These are phyloP conservation scores for Metopia argyrocephala DNA, from an alignment of 2,888 invertebrate species.

Conservation along the genomic window DNA sequence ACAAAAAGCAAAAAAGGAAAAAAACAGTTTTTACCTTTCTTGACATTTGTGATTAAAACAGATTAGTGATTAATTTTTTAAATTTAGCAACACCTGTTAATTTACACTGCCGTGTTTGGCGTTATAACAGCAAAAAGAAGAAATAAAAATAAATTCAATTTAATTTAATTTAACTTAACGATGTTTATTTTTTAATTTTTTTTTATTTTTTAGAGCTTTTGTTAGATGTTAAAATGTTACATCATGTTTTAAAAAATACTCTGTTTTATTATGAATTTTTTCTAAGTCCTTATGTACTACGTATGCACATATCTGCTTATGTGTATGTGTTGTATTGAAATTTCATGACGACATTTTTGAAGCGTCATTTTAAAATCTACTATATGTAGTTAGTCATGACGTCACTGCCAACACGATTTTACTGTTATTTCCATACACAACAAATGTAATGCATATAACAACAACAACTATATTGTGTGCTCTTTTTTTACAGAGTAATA, in stretches of 20 bases:
- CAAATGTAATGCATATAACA: neutral
- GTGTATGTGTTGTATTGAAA: slow-evolving; percentile 27
- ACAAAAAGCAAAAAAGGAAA: too few relatives aligned
- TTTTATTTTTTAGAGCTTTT: too few relatives aligned
- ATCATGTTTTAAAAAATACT: neutral
- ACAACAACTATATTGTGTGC: neutral
- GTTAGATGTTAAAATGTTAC: too few relatives aligned
- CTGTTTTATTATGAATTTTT: neutral
- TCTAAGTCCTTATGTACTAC: neutral
- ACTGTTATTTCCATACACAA: neutral
- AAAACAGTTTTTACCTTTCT: too few relatives aligned
- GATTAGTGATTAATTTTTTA: too few relatives aligned
- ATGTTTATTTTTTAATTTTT: too few relatives aligned
- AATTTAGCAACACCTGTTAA: too few relatives aligned
- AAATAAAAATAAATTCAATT: too few relatives aligned
- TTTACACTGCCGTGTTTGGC: too few relatives aligned
- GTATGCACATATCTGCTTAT: slow-evolving; percentile 18
- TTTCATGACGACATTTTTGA: slow-evolving; percentile 54
- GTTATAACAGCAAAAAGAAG: too few relatives aligned
- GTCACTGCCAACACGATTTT: slow-evolving; percentile 55
- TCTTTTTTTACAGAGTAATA: slow-evolving; percentile 8
- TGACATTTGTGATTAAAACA: too few relatives aligned
- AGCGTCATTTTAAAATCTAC: slow-evolving; percentile 33
- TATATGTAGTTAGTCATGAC: slow-evolving; percentile 32
- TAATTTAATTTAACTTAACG: too few relatives aligned